Evolutionary conservation across 2,113 vertebrate genomes (phyloP).

Genomic region (Bucco capensis): DNA sequence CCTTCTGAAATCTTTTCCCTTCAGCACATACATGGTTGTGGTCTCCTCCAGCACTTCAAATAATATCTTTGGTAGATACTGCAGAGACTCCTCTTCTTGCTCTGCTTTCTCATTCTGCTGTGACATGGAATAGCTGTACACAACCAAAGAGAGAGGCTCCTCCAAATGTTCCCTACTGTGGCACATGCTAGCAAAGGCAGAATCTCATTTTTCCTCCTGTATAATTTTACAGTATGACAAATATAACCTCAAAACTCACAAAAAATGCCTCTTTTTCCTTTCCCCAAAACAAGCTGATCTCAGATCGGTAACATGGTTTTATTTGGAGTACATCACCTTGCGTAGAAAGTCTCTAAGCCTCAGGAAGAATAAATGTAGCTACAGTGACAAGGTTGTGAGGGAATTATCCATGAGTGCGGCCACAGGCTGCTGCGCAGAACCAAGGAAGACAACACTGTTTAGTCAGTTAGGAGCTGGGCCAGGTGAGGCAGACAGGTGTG

Average conservation of each 20-base stretch:
- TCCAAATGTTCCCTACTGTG: not conserved
- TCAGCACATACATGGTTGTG: not conserved
- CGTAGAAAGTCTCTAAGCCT: slow-evolving; percentile 3
- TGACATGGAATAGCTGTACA: not conserved
- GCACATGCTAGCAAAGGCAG: not conserved
- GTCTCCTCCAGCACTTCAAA: slow-evolving; percentile 16
- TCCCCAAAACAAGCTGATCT: not conserved
- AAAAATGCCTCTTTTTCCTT: not conserved
- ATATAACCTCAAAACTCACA: not conserved
- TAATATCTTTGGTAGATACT: slow-evolving; percentile 54
- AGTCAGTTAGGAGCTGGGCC: slow-evolving; percentile 11
- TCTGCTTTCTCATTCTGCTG: not conserved
- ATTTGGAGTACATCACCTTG: slow-evolving; percentile 30
- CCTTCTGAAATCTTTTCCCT: not conserved
- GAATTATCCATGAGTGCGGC: slow-evolving; percentile 14
- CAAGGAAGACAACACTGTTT: slow-evolving; percentile 54
- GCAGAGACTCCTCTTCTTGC: not conserved
- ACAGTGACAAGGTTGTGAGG: not conserved
- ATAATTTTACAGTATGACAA: not conserved
- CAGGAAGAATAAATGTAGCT: not conserved
- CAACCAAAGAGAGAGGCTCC: not conserved
- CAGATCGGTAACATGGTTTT: slow-evolving; percentile 21
- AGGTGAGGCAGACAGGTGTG: not conserved
- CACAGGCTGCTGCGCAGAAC: not conserved
- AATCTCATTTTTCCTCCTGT: not conserved